Evolutionary conservation across 2,888 invertebrate genomes (phyloP), one percentile per base, ranked within the genome.

Genomic region (Orthosia gothica): DNA sequence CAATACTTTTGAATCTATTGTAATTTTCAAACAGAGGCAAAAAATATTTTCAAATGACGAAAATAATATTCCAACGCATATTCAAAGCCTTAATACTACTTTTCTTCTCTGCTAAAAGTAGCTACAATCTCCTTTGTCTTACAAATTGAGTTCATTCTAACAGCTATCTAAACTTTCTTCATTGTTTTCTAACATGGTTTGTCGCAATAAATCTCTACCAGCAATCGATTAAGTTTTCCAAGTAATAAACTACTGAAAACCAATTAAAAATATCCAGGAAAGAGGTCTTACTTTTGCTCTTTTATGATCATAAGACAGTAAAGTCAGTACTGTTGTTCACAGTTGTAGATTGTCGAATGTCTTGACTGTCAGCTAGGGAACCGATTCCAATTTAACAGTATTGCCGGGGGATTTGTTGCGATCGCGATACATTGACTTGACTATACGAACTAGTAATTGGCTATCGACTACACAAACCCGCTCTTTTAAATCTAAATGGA

Each of bases 331-430:
- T 79, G 50, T 74, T 57, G 70, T 65, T 57, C 47, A 45, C 57
- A 32, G 23, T 23, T 74, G 73, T 76, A 81, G 69, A 84, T 72
- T 72, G 72, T 76, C 47, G 66, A 54, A 66, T 74, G 70, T 72
- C 82, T 84, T 76, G 68, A 78, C 77, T 86, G 85, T 76, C 83
- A 81, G 75, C 80, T 58, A 61, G 82, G 70, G 80, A 82, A 67
- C 74, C 49, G 64, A 74, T 76, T 76, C 76, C 84, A 86, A 86
- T 85, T 86, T 79, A 79, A 75, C 69, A 70, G 80, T 69, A 76
- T 80, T 70, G 74, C 58, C 50, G 13, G n/a, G 76, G 76, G 82
- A 74, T 75, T 79, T 70, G 67, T 76, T 69, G 58, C 70, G 54
- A 77, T 65, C 65, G 58, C 49, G n/a, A 71, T 76, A 70, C 70